Conservation (phyloP, 2,797 vertebrate genomes). For the Selene dorsalis region DNA sequence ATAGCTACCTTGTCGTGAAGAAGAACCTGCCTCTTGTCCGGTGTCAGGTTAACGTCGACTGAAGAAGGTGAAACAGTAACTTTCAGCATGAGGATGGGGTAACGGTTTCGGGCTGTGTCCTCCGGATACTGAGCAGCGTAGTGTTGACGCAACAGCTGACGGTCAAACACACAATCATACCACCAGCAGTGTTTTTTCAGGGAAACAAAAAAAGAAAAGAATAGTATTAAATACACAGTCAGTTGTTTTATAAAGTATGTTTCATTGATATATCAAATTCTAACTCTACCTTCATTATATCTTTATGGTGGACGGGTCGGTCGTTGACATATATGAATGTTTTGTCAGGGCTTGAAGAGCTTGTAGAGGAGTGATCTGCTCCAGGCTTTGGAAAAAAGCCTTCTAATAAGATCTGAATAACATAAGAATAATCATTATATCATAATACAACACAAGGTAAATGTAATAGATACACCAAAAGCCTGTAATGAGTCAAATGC, state of each 20-base stretch:
- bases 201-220: background rate
- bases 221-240: background rate
- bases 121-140: constrained; percentile 84
- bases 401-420: constrained; percentile 88
- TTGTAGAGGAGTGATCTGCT: constrained; percentile 85
- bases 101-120: constrained; percentile 84
- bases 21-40: constrained; percentile 95
- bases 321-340: constrained; percentile 93
- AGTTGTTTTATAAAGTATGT: background rate
- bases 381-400: constrained; percentile 93
- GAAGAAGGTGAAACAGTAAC: constrained; percentile 87
- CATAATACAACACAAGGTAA: constrained; percentile 7
- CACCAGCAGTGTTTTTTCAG: background rate
- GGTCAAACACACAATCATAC: constrained; percentile 35
- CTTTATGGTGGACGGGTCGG: constrained; percentile 92
- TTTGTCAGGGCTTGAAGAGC: constrained; percentile 89
- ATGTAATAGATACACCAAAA: background rate
- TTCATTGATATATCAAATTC: background rate
- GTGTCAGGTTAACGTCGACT: constrained; percentile 94
- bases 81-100: constrained; percentile 90
- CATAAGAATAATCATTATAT: constrained; percentile 19
- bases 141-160: constrained; percentile 90
- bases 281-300: constrained; percentile 91
- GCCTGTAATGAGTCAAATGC: background rate
- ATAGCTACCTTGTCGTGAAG: constrained; percentile 91